Evolutionary conservation across 92 coral and sea anemone species (phyloP).

Genomic region (Diadumene lineata): DNA sequence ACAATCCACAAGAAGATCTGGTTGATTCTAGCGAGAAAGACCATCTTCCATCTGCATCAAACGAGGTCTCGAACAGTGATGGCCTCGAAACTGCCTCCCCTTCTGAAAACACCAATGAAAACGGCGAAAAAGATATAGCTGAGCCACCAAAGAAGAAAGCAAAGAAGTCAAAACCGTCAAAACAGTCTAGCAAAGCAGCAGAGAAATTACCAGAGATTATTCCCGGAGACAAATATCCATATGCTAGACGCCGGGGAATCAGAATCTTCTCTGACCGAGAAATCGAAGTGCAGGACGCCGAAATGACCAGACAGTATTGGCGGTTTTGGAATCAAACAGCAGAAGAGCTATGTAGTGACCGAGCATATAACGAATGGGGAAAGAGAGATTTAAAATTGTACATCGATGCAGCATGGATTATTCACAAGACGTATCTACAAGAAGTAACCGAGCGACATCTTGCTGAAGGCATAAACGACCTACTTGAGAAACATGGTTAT

Average conservation of each 20-base stretch:
- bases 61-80: constrained; percentile 1
- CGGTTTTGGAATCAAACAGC: constrained; percentile 97
- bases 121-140: constrained; percentile 49
- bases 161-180: constrained; percentile 38
- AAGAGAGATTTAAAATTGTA: constrained; percentile 95
- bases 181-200: constrained; percentile 32
- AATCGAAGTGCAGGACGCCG: constrained; percentile 96
- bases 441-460: constrained; percentile 82
- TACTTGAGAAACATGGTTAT: constrained; percentile 82
- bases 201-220: constrained; percentile 23
- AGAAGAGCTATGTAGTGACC: constrained; percentile 95
- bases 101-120: constrained; percentile 14
- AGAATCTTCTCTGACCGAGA: constrained; percentile 96
- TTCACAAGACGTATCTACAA: constrained; percentile 92
- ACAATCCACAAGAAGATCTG: not conserved
- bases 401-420: constrained; percentile 99
- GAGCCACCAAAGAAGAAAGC: constrained; percentile 37
- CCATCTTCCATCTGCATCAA: constrained; percentile 17
- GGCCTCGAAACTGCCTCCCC: constrained; percentile 29
- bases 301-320: constrained; percentile 97
- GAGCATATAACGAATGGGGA: constrained; percentile 99
- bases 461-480: constrained; percentile 72
- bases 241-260: constrained; percentile 87
- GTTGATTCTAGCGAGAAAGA: constrained; percentile 31
- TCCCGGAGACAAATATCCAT: constrained; percentile 79